Conservation (phyloP, 1,140 invertebrate species). For the Lerema accius region DNA sequence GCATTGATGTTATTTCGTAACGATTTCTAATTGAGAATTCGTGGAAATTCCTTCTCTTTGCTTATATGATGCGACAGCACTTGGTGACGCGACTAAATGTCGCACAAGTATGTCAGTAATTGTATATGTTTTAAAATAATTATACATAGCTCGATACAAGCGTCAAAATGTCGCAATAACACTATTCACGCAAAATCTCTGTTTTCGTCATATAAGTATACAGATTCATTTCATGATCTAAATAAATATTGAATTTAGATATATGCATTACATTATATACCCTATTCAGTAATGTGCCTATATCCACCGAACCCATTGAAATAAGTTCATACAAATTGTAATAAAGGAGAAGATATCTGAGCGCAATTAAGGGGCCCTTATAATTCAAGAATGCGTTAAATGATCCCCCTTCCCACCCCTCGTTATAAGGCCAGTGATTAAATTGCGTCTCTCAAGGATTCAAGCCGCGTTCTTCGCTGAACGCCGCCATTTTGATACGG, state of each 20-base stretch:
- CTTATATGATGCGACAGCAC: too few relatives aligned
- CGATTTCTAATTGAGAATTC: not conserved
- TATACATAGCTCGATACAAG: too few relatives aligned
- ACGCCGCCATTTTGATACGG: slow-evolving; percentile 53
- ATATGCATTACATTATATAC: too few relatives aligned
- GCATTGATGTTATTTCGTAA: not conserved
- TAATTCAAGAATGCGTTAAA: slow-evolving; percentile 72
- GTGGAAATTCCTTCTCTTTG: not conserved
- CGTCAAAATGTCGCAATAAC: too few relatives aligned
- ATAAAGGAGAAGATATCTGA: slow-evolving; percentile 45
- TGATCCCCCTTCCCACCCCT: slow-evolving; percentile 55
- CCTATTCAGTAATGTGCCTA: slow-evolving; percentile 1
- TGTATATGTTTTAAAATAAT: too few relatives aligned
- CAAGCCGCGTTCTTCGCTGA: slow-evolving; percentile 49
- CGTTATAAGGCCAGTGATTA: slow-evolving; percentile 71
- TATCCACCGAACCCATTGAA: slow-evolving; percentile 10
- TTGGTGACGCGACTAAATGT: too few relatives aligned
- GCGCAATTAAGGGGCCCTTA: slow-evolving; percentile 63
- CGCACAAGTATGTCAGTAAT: too few relatives aligned
- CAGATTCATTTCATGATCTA: too few relatives aligned
- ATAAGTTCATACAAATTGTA: slow-evolving; percentile 32
- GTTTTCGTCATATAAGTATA: not conserved
- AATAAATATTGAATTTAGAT: too few relatives aligned
- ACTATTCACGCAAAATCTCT: too few relatives aligned
- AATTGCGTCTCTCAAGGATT: slow-evolving; percentile 67